Evolutionary conservation across 2,113 vertebrate species (phyloP), one percentile per base, ranked within the genome.

Genomic region (Lota lota): DNA sequence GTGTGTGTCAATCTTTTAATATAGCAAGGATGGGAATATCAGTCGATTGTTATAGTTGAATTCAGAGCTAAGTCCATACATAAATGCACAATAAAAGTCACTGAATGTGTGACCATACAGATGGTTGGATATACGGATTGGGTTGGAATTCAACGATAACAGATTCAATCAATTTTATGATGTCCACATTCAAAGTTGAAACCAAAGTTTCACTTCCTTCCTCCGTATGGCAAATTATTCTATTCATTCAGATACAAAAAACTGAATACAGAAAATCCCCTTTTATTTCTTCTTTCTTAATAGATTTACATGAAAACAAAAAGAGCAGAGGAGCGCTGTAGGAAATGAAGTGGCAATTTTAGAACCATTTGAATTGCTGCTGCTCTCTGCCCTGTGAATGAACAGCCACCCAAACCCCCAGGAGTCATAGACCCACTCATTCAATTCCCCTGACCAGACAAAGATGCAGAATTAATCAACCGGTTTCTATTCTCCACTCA

Each of bases 401-500:
- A 20, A 47, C 16, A 1, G 73, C 64, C 19, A 69, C 78, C 59
- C 2, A 56, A 51, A 76, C 56, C 47, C 1, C 59, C 1, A 18
- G 36, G 16, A 0, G 2, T 58, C 40, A 11, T 62, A 18, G 16
- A 53, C 24, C 64, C 59, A 69, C 56, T 69, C 59, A 22, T 24
- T 70, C 22, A 58, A 24, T 63, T 77, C 64, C 64, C 69, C 2
- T 5, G 60, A 15, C 33, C 36, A 17, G 53, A 19, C 18, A 47
- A 47, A 17, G 57, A 73, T 40, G 22, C 47, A 79, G 72, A 82
- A 71, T 68, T 54, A 74, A 85, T 76, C 73, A 16, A 70, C 33
- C 6, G 1, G 64, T 65, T 77, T 83, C 76, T 73, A 77, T 72
- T 70, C 77, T 62, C 33, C 61, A 20, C 72, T 83, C 75, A 73